Conservation (phyloP, 2,888 invertebrate species). For the Limnephilus marmoratus region DNA sequence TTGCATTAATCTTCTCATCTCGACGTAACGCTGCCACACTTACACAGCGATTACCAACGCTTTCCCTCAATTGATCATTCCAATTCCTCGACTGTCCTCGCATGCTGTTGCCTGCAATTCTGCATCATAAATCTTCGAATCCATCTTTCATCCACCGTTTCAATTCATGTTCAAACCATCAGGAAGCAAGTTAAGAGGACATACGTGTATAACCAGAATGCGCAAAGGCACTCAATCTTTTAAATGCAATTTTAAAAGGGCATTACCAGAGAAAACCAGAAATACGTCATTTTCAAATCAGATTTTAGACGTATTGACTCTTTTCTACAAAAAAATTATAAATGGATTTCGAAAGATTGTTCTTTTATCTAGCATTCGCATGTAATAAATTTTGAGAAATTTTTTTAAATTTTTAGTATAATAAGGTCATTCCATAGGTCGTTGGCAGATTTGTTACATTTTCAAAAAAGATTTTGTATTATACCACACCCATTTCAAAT, state of each 20-base stretch:
- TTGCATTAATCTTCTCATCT: background rate
- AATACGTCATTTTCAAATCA: no score
- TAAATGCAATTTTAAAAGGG: background rate
- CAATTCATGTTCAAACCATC: background rate
- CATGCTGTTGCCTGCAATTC: background rate
- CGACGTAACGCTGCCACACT: background rate
- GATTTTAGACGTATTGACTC: no score
- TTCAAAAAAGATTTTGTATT: no score
- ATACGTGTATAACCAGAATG: background rate
- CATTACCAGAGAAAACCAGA: no score
- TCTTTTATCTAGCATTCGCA: no score
- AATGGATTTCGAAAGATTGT: no score
- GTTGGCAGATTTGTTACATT: no score
- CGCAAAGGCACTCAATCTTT: background rate
- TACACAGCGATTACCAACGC: background rate
- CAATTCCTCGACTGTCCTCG: background rate
- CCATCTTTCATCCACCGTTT: background rate
- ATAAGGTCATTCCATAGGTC: no score
- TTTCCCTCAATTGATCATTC: background rate
- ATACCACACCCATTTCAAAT: no score
- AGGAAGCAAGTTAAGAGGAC: background rate
- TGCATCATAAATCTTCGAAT: background rate
- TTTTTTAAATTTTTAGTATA: no score
- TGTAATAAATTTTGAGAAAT: no score
- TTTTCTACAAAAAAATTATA: no score